Evolutionary conservation across 2,113 vertebrate genomes (phyloP), one percentile per base, ranked within the genome.

Genomic region (Etheostoma spectabile): DNA sequence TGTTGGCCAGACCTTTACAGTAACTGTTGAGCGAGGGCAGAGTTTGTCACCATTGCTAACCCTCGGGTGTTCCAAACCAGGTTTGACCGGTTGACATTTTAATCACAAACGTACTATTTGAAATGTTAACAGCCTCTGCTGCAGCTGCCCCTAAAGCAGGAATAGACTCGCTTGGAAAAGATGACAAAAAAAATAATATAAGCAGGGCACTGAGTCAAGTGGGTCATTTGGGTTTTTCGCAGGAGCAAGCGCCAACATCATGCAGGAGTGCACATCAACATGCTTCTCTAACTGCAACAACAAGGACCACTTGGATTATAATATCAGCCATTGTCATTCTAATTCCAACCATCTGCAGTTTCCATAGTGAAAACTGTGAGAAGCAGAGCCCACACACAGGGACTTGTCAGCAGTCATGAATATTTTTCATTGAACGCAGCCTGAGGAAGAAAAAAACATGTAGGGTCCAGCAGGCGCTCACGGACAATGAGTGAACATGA

Each of bases 331-430:
- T 88, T 91, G 88, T 89, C 78, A 83, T 86, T 89, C 49, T 84
- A 84, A 89, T 88, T 88, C 57, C 46, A 77, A 71, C 80, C 84
- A 86, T 91, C 86, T 89, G 80, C 51, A 46, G 91, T 92, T 92
- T 87, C 91, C 92, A 93, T 93, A 90, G 91, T 90, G 88, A 92
- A 84, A 83, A 76, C 61, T 76, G 78, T 46, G 82, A 87, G 82
- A 75, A 80, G 75, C 86, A 52, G 86, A 86, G 82, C 89, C 88
- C 90, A 78, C 86, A 86, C 90, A 85, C 70, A 30, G 61, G 46
- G 73, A 80, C 88, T 77, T 78, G 74, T 90, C 87, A 85, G 79
- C 78, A 74, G 80, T 61, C 79, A 84, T 83, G 87, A 88, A 89
- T 85, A 87, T 79, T 88, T 87, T 74, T 57, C 83, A 65, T 63